Conservation (phyloP, 92 coral and sea anemone genomes). For the Epizoanthus rinbou region DNA sequence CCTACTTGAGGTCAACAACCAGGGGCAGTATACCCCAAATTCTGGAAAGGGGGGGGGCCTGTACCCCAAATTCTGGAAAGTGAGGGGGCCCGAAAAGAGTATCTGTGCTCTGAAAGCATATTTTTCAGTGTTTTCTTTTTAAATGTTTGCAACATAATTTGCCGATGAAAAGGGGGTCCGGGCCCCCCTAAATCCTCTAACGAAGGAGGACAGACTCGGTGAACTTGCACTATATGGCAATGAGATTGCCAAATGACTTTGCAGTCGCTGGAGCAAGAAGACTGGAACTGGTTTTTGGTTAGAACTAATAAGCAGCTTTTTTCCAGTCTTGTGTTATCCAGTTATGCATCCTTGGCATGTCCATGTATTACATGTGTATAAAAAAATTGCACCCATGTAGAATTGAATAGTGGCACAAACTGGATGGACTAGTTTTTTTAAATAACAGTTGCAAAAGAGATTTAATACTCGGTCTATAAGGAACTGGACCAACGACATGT, state of each 20-base stretch:
- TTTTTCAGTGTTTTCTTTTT: too few species aligned
- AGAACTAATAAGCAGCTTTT: not conserved
- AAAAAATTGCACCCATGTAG: not conserved
- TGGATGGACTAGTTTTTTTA: not conserved
- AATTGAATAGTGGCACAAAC: not conserved
- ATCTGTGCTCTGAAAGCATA: too few species aligned
- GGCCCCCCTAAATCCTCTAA: too few species aligned
- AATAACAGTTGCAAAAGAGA: not conserved
- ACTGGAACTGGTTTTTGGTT: not conserved
- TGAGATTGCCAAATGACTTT: not conserved
- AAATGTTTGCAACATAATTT: too few species aligned
- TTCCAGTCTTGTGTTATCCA: not conserved
- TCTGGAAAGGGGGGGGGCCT: too few species aligned
- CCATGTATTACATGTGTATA: not conserved
- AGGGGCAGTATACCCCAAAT: too few species aligned
- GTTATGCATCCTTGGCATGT: not conserved
- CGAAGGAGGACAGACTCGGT: too few species aligned
- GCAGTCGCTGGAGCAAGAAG: not conserved
- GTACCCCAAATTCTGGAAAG: too few species aligned
- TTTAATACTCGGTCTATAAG: not conserved
- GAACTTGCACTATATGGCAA: too few species aligned
- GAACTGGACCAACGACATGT: not conserved
- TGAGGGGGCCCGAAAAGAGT: too few species aligned
- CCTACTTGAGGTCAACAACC: too few species aligned
- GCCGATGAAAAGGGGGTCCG: too few species aligned